A percentile compares a stretch with the other conserved stretches of the same genome.
These are phyloP conservation scores for Micrasema minimum DNA, from an alignment of 1,140 invertebrate genomes.

Conservation along the genomic window DNA sequence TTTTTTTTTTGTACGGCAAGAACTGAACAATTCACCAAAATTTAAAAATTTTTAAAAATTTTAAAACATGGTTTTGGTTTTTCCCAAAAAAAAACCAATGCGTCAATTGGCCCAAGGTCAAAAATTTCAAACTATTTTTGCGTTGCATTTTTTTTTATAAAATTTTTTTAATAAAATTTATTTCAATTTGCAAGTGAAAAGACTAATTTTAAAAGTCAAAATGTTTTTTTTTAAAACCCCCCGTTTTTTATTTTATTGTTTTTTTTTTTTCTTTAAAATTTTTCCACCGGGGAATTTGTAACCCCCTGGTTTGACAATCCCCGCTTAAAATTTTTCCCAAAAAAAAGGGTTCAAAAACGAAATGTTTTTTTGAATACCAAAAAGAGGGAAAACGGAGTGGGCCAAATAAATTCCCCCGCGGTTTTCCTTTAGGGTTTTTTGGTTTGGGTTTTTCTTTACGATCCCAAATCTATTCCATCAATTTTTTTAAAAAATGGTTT, in stretches of 20 bases:
- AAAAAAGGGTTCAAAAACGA: constrained; percentile 75
- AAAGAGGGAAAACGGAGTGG: constrained; percentile 73
- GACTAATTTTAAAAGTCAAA: constrained; percentile 10
- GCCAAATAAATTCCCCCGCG: constrained; percentile 76
- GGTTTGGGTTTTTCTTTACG: constrained; percentile 57
- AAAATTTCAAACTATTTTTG: too few relatives aligned
- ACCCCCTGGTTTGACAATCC: constrained; percentile 79
- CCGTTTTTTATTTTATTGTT: constrained; percentile 79
- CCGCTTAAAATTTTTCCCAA: constrained; percentile 73
- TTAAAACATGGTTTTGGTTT: too few relatives aligned
- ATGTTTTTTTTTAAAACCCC: constrained; percentile 59
- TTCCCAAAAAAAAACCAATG: too few relatives aligned
- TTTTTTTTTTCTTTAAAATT: constrained; percentile 75
- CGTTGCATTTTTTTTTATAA: too few relatives aligned
- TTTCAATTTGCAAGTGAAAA: too few relatives aligned
- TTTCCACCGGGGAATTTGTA: constrained; percentile 80
- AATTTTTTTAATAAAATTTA: too few relatives aligned
- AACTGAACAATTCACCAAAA: too few relatives aligned
- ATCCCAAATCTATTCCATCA: constrained; percentile 38
- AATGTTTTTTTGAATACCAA: constrained; percentile 79
- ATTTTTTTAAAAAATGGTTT: background rate
- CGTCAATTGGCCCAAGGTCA: too few relatives aligned
- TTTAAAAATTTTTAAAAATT: too few relatives aligned
- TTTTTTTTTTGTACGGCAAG: too few relatives aligned
- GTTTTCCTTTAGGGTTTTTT: constrained; percentile 76